These are phyloP conservation scores for Alaudala cheleensis DNA, from an alignment of 2,113 vertebrate genomes.

Conservation along the genomic window DNA sequence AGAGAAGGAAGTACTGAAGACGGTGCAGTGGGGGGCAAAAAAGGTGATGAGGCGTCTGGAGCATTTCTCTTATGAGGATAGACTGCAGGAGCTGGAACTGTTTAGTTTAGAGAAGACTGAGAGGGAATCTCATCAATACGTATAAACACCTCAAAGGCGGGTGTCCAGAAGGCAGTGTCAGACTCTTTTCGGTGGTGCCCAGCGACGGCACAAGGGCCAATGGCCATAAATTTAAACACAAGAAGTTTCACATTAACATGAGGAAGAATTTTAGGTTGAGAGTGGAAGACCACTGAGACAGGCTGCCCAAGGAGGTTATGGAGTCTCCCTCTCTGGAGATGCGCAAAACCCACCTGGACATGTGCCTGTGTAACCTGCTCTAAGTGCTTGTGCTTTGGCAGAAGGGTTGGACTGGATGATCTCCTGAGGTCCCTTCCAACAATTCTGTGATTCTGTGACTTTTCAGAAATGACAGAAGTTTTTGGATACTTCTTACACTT, in stretches of 20 bases:
- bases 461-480: not conserved
- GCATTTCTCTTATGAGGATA: not conserved
- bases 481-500: not conserved
- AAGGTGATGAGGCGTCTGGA: not conserved
- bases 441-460: not conserved
- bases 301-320: rapidly evolving
- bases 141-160: not conserved
- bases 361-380: not conserved
- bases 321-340: not conserved
- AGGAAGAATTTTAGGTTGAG: not conserved
- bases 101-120: not conserved
- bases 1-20: not conserved
- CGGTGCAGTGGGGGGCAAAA: not conserved
- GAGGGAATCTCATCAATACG: not conserved
- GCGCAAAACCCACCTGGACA: rapidly evolving
- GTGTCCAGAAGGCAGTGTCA: rapidly evolving
- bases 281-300: not conserved
- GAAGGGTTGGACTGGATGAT: not conserved
- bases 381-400: not conserved
- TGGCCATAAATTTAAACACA: not conserved
- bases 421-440: not conserved
- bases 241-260: not conserved
- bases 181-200: rapidly evolving
- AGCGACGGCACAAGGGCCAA: not conserved
- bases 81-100: not conserved